A percentile compares a stretch with the other conserved stretches of the same genome.
Conservation (phyloP, 1,140 invertebrate genomes). For the Drosophila bifasciata region DNA sequence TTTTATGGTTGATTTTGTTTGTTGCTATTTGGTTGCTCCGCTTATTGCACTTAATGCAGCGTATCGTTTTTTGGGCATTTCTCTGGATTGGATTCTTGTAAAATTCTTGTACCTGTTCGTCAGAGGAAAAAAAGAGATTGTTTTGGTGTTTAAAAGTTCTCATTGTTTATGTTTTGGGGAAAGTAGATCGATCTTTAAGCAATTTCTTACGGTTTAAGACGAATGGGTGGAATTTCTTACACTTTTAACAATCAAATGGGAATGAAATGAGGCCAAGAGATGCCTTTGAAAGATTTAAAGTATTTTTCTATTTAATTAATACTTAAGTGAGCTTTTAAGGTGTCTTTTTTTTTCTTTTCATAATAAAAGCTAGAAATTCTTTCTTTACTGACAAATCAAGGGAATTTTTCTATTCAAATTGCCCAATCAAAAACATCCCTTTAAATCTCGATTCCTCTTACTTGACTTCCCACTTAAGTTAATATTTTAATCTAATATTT, state of each 20-base stretch:
- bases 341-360: too few species aligned
- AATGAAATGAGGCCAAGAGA: not conserved
- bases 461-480: not conserved
- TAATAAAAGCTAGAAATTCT: too few species aligned
- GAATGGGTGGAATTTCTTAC: conserved; percentile 2
- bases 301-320: too few species aligned
- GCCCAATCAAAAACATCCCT: too few species aligned
- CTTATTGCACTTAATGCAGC: conserved; percentile 53
- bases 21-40: conserved; percentile 38
- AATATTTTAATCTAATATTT: conserved; percentile 49
- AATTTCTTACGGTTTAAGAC: conserved; percentile 32
- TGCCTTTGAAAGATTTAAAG: too few species aligned
- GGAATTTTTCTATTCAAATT: too few species aligned
- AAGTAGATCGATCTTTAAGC: conserved; percentile 26
- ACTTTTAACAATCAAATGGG: not conserved
- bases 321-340: too few species aligned
- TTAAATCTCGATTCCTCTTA: too few species aligned
- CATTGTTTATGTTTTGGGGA: conserved; percentile 6
- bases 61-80: conserved; percentile 44
- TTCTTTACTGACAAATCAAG: too few species aligned
- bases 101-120: conserved; percentile 41
- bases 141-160: conserved; percentile 18
- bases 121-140: conserved; percentile 36
- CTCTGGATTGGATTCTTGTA: conserved; percentile 51
- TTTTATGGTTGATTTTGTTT: conserved; percentile 70